Base-by-base conservation (phyloP, 1,140 invertebrate species). In the Drosophila sulfurigaster region DNA sequence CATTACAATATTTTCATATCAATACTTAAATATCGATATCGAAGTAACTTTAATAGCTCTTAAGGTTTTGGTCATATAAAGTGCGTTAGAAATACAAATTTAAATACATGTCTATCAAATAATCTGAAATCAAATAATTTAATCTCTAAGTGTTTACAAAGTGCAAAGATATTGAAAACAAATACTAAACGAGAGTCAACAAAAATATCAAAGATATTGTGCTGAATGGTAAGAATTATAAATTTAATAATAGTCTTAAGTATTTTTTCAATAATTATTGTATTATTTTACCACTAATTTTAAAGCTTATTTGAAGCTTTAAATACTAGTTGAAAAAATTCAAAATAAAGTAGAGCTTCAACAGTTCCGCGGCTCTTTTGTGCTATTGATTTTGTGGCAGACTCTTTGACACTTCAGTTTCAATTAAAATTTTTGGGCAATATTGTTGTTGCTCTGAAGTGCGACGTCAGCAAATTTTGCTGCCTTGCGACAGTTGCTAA, bases 351-450 rank as follows among this genome's bases (percentile, higher is more conserved):
- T 10, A n/a, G 20, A 8, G 15, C 5, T 46, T 28, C 30, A 49
- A 28, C 16, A 20, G 15, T 41, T 49, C 52, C 28, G 63, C 25
- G 28, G 15, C 28, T 46, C 56, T 52, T 58, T 45, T 67, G 38
- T 45, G 54, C 28, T 73, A 67, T 73, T 48, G 64, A 73, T 74
- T 74, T 74, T 30, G 41, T 75, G 45, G 49, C 71, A 68, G 35
- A 28, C 62, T 67, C 64, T 78, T 78, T 77, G 76, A 72, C 77
- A 83, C 81, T 81, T 81, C 77, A 78, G 62, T 78, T 73, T 78
- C 81, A 81, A 85, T 85, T 83, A 85, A 81, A 81, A 67, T 82
- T 70, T 82, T 69, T 57, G 51, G 25, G 6, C 58, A 32, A 72
- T 67, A 80, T 74, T 49, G 60, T 69, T 64, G 62, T 48, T 67